Percentiles rank a stretch among this genome's conserved stretches.
phyloP scores from a whole-genome alignment of 2,113 vertebrate species.

The Gasterosteus aculeatus region DNA sequence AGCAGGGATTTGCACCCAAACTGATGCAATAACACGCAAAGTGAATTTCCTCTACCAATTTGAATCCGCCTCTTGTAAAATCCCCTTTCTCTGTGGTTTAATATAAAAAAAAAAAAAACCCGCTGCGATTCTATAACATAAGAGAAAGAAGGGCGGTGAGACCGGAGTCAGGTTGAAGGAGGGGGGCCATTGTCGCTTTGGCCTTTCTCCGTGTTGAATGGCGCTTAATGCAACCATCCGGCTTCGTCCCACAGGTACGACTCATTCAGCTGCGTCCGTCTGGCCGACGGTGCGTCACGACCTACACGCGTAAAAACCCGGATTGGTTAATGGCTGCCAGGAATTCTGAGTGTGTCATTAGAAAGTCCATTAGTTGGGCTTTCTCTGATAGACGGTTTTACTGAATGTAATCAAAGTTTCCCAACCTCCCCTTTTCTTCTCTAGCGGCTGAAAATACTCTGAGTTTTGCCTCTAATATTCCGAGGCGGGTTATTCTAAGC shows the following conservation, averaged over 20 bases:
- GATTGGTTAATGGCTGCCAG: background rate
- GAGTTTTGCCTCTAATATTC: slow-evolving; percentile 3
- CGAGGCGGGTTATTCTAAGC: slow-evolving; percentile 34
- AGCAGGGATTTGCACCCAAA: slow-evolving; percentile 35
- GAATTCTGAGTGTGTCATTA: background rate
- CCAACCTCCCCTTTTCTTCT: background rate
- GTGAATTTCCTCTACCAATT: background rate
- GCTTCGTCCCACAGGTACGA: slow-evolving; percentile 39
- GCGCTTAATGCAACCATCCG: slow-evolving; percentile 31
- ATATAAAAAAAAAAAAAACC: background rate
- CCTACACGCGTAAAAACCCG: background rate
- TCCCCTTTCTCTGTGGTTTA: background rate
- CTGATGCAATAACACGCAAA: slow-evolving; percentile 47
- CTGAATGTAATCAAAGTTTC: background rate
- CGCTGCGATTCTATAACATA: slow-evolving; percentile 10
- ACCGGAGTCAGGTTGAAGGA: slow-evolving; percentile 36
- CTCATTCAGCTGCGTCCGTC: background rate
- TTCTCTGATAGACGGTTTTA: background rate
- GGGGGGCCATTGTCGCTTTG: slow-evolving; percentile 40
- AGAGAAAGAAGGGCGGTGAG: background rate
- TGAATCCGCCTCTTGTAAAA: background rate
- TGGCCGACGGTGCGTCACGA: slow-evolving; percentile 6
- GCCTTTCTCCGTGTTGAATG: slow-evolving; percentile 52
- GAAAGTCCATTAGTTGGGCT: background rate
- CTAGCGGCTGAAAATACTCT: background rate